Conservation (phyloP, 2,113 vertebrate species). For the Tursiops truncatus region DNA sequence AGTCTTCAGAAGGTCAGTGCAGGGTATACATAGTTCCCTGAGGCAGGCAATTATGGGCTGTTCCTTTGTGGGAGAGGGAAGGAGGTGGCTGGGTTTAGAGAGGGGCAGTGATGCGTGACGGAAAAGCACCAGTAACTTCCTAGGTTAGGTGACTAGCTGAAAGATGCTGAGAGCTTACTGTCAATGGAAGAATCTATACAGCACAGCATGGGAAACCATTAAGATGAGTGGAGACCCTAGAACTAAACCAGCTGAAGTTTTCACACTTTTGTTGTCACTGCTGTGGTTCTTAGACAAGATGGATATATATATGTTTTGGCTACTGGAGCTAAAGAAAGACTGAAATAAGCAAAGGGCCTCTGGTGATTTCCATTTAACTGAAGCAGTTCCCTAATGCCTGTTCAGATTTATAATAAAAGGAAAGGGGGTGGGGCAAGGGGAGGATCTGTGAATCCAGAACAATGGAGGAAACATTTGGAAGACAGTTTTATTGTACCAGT, state of each 20-base stretch:
- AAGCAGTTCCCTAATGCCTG: not conserved
- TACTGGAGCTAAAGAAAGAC: not conserved
- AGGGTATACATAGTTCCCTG: not conserved
- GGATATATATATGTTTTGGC: not conserved
- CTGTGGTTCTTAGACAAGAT: not conserved
- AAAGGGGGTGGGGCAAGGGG: not conserved
- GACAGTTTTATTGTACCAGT: not conserved
- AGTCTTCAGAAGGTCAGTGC: not conserved
- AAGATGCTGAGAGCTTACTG: not conserved
- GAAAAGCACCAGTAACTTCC: not conserved
- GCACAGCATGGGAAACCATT: not conserved
- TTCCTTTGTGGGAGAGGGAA: not conserved
- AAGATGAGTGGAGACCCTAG: not conserved
- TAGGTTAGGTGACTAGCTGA: not conserved
- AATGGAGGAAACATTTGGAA: not conserved
- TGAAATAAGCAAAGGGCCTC: not conserved
- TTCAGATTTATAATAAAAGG: not conserved
- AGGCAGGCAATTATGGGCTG: not conserved
- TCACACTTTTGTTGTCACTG: not conserved
- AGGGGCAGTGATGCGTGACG: not conserved
- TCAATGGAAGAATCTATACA: not conserved
- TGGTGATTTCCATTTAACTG: not conserved
- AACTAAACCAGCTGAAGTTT: not conserved
- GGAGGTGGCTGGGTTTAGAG: not conserved
- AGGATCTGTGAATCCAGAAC: not conserved